phyloP scores from a whole-genome alignment of 2,888 invertebrate genomes.

The Stenotaenia linearis region DNA sequence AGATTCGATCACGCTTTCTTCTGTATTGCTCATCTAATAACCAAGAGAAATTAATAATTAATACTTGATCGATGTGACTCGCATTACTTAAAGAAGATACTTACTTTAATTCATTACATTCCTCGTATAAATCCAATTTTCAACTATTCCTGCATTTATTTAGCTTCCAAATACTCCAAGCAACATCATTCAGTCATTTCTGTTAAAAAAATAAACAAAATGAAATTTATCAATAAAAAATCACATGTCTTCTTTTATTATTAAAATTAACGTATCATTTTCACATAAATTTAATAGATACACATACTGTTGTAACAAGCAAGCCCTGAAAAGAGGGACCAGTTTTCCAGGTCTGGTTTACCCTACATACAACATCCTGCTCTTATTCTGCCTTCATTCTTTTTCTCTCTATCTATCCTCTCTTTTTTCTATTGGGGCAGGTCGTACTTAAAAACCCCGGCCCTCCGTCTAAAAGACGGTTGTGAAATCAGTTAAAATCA shows the following conservation, averaged over 20 bases:
- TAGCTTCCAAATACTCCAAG: no score
- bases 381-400: neutral
- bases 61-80: neutral
- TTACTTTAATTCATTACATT: conserved; percentile 1
- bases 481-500: no score
- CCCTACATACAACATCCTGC: neutral
- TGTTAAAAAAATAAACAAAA: neutral
- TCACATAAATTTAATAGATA: neutral
- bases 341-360: neutral
- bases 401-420: neutral
- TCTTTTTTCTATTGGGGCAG: neutral
- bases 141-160: neutral
- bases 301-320: neutral
- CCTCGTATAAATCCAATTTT: neutral
- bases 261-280: neutral
- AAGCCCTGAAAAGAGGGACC: neutral
- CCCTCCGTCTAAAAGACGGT: neutral
- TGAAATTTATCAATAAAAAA: neutral
- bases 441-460: neutral
- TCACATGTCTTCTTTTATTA: neutral
- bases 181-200: neutral
- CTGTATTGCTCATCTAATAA: conserved; percentile 1
- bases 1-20: neutral
- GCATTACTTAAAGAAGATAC: neutral
- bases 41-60: neutral